Evolutionary conservation across 2,797 vertebrate species (phyloP).

Genomic region (Manis javanica): DNA sequence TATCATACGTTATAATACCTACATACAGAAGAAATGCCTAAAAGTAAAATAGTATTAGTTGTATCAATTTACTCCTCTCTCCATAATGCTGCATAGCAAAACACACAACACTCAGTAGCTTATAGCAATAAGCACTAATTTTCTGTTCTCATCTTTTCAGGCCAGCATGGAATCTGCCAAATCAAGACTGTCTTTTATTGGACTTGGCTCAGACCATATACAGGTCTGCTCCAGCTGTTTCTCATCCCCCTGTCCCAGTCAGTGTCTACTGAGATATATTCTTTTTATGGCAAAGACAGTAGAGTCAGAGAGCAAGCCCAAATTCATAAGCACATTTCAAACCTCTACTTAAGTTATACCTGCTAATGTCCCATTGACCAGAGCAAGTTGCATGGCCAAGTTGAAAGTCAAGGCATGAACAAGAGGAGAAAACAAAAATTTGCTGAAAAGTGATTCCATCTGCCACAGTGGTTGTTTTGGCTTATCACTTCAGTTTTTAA

Average conservation of each 20-base stretch:
- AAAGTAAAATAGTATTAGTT: background rate
- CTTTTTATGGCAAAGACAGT: background rate
- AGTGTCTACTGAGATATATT: background rate
- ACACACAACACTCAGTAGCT: background rate
- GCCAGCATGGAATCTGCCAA: background rate
- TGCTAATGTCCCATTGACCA: background rate
- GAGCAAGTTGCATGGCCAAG: background rate
- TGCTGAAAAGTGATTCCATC: background rate
- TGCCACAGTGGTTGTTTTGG: background rate
- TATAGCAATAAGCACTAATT: background rate
- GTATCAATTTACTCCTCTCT: background rate
- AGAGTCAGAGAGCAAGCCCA: background rate
- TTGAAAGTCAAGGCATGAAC: background rate
- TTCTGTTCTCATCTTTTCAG: conserved; percentile 13
- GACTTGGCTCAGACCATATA: background rate
- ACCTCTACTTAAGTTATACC: background rate
- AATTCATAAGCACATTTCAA: background rate
- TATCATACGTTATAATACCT: background rate
- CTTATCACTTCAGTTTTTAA: background rate
- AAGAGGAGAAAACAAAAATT: background rate
- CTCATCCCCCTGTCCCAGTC: background rate
- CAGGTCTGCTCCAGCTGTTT: background rate
- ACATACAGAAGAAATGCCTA: background rate
- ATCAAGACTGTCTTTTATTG: background rate
- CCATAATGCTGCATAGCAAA: conserved; percentile 12